Conservation (phyloP, 2,888 invertebrate genomes). For the Phyllotreta striolata region DNA sequence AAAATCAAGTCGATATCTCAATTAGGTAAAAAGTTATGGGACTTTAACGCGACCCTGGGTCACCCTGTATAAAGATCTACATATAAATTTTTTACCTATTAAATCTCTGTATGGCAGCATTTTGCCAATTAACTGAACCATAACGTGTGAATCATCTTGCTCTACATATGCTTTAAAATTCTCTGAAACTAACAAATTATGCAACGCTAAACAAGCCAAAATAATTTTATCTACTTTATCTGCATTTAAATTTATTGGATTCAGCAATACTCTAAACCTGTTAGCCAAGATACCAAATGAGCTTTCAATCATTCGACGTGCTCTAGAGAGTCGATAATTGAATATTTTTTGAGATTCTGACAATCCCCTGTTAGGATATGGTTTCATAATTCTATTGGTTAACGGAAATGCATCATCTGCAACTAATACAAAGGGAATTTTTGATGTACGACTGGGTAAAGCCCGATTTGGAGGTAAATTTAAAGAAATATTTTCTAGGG, state of each 20-base stretch:
- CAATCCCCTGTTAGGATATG: constrained; percentile 1
- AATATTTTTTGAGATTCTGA: constrained; percentile 8
- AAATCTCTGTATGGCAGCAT: constrained; percentile 9
- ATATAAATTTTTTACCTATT: constrained; percentile 2
- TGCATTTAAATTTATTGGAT: constrained; percentile 6
- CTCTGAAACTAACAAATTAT: background rate
- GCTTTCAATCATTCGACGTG: constrained; percentile 8
- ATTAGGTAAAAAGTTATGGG: too few species aligned
- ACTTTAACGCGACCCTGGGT: too few species aligned
- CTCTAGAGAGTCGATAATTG: constrained; percentile 9
- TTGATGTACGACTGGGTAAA: constrained; percentile 6
- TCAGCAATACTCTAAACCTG: constrained; percentile 10
- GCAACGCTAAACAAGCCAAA: constrained; percentile 14
- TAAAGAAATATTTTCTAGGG: too few species aligned
- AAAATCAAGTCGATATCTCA: too few species aligned
- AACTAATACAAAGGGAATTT: constrained; percentile 7
- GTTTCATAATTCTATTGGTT: constrained; percentile 10
- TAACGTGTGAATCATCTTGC: too few species aligned
- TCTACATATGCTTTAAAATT: too few species aligned
- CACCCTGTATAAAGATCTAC: too few species aligned
- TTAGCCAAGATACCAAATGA: constrained; percentile 8
- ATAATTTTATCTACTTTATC: constrained; percentile 5
- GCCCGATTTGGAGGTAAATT: too few species aligned
- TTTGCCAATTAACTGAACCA: constrained; percentile 3
- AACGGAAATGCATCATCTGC: background rate